Conservation (phyloP, 2,888 invertebrate species). For the Cybosia mesomella region DNA sequence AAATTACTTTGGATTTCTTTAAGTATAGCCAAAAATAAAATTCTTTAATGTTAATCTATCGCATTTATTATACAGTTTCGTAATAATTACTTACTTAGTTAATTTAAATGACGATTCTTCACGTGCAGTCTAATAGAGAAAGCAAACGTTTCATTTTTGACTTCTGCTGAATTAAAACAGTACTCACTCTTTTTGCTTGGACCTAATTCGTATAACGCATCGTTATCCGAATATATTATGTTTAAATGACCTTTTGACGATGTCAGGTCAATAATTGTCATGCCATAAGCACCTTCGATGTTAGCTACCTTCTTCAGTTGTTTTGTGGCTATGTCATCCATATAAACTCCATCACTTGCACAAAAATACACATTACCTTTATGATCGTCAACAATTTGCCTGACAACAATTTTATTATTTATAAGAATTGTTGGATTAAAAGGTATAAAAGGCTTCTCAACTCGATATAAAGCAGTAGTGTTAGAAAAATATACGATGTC, state of each 20-base stretch:
- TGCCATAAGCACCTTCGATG: neutral
- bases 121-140: neutral
- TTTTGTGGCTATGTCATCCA: neutral
- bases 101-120: neutral
- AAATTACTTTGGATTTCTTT: too few relatives aligned
- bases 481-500: conserved; percentile 4
- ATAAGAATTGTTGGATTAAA: neutral
- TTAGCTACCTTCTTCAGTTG: neutral
- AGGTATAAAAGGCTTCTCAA: neutral
- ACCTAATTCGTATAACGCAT: conserved; percentile 7
- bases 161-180: neutral
- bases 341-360: conserved; percentile 8
- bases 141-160: neutral
- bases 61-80: too few relatives aligned
- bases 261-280: neutral
- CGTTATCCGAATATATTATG: conserved; percentile 11
- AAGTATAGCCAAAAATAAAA: too few relatives aligned
- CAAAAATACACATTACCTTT: conserved; percentile 4
- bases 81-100: too few relatives aligned
- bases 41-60: too few relatives aligned
- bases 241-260: neutral
- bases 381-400: conserved; percentile 7
- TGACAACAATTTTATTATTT: neutral
- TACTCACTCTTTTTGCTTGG: neutral
- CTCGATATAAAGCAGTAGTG: neutral